phyloP scores from a whole-genome alignment of 23 tunicate species.

The Botrylloides violaceus region DNA sequence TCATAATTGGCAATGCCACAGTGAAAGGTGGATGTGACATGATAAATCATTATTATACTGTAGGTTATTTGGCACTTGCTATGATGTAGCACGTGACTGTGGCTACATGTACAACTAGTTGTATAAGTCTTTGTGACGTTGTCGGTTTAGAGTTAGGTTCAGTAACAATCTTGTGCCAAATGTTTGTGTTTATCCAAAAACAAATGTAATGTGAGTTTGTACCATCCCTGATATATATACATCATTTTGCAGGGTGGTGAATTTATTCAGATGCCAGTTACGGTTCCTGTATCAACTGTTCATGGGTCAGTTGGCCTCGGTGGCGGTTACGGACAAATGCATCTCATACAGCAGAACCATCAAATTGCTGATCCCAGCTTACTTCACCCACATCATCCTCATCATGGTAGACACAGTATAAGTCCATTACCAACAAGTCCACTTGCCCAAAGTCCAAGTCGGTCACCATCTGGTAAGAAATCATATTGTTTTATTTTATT shows the following conservation, averaged over 20 bases:
- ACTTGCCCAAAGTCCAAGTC: conserved; percentile 69
- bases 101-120: too few relatives aligned
- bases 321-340: conserved; percentile 11
- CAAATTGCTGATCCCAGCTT: conserved; percentile 42
- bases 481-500: too few relatives aligned
- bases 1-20: too few relatives aligned
- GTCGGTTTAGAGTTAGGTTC: too few relatives aligned
- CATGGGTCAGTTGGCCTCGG: conserved; percentile 4
- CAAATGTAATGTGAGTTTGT: not conserved
- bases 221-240: not conserved
- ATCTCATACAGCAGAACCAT: not conserved
- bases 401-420: conserved; percentile 27
- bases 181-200: too few relatives aligned
- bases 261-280: conserved; percentile 46
- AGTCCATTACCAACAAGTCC: conserved; percentile 85
- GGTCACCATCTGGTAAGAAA: conserved; percentile 73
- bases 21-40: too few relatives aligned
- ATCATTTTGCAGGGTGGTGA: conserved; percentile 22
- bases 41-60: too few relatives aligned
- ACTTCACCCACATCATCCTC: conserved; percentile 39
- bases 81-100: too few relatives aligned
- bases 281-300: conserved; percentile 50
- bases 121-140: too few relatives aligned
- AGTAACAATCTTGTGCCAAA: too few relatives aligned
- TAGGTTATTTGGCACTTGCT: too few relatives aligned